Percentiles rank a stretch among this genome's conserved stretches.
phyloP scores from a whole-genome alignment of 2,113 vertebrate genomes.

The Cardinalis cardinalis region DNA sequence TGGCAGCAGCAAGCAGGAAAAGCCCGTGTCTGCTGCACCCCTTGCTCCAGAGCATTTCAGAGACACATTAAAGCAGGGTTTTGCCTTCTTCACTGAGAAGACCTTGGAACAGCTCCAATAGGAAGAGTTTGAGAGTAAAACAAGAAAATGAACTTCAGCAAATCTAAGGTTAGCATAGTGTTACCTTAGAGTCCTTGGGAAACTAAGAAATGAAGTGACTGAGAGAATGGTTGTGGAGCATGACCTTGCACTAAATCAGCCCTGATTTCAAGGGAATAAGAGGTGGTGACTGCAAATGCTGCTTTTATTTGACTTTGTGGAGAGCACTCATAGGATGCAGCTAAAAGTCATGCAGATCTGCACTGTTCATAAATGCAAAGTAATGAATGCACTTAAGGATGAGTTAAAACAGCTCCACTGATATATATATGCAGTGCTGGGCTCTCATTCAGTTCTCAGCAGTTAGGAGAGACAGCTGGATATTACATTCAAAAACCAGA shows the following conservation, averaged over 20 bases:
- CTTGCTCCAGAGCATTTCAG: not conserved
- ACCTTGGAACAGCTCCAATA: not conserved
- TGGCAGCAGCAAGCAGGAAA: not conserved
- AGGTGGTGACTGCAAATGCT: not conserved
- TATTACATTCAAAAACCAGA: not conserved
- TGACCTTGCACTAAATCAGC: conserved; percentile 7
- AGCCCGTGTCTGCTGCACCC: not conserved
- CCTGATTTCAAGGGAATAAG: not conserved
- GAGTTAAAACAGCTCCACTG: conserved; percentile 5
- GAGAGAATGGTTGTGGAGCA: not conserved
- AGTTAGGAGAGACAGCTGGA: not conserved
- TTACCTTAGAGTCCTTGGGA: not conserved
- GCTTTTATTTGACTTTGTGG: conserved; percentile 6
- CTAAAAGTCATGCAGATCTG: not conserved
- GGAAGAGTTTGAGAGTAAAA: not conserved
- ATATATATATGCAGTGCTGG: not conserved
- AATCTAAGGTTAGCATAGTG: not conserved
- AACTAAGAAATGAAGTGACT: not conserved
- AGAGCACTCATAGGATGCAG: not conserved
- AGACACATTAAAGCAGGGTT: rapidly evolving
- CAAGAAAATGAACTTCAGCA: not conserved
- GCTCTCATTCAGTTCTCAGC: not conserved
- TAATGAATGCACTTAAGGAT: conserved; percentile 26
- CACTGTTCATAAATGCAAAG: conserved; percentile 26
- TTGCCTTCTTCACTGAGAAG: not conserved